Evolutionary conservation across 2,888 invertebrate species (phyloP), one percentile per base, ranked within the genome.

Genomic region (Heteromyza rotundicornis): DNA sequence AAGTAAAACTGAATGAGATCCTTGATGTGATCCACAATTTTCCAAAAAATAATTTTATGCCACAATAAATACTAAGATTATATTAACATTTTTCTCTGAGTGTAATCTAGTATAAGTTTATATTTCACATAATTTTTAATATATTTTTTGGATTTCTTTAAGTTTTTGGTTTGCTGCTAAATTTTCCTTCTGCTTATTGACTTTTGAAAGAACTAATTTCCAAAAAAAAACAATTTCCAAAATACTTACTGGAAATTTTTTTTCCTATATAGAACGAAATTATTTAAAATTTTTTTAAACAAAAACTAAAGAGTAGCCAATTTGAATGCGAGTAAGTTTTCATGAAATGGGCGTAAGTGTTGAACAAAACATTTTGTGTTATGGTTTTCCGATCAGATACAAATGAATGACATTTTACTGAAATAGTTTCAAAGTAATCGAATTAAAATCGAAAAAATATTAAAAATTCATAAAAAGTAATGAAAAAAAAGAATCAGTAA

Each of bases 191-290:
- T 22, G 7, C 20, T 20, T 67, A 67, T 68, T 68, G 20, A 52
- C 58, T 68, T 57, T 69, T 69, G 64, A 44, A 74, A 73, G 66
- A 68, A 72, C 65, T 59, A 67, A 57, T 68, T 60, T 60, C 54
- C 47, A 53, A 52, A 66, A 65, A 70, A 67, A 63, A 68, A 66
- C 65, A 47, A 14, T 22, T 35, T 68, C 65, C 68, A 50, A 59
- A 67, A 53, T 27, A 7, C 27, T 27, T 10, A 7, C 7, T 61
- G 62, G 66, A 63, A 69, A 68, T 67, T 23, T 54, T 53, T 49
- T 59, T 70, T 69, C 64, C 63, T 64, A 76, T 77, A 76, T 77
- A 77, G 77, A 77, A 77, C 75, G 75, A 75, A 75, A 75, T 75
- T 75, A 73, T 74, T 67, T 74, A 70, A 75, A 75, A 77, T 75